Percentiles rank a stretch among this genome's conserved stretches.
phyloP scores from a whole-genome alignment of 2,888 invertebrate species.

The Villa cingulata region DNA sequence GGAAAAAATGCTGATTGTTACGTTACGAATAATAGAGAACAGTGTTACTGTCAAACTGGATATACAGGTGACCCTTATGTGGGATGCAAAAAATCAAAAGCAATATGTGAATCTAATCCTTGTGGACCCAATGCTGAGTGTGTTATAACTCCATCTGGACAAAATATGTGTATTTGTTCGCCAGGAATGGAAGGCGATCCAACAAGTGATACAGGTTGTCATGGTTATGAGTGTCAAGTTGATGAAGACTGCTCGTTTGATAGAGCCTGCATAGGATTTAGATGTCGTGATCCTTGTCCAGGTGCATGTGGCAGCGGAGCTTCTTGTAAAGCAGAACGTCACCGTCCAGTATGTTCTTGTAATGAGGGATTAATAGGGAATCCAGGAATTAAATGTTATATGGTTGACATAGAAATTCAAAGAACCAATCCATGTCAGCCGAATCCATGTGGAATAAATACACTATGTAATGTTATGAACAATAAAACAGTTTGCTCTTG shows the following conservation, averaged over 20 bases:
- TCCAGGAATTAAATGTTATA: constrained; percentile 59
- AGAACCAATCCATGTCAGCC: constrained; percentile 55
- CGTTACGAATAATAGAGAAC: constrained; percentile 64
- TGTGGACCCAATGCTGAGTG: constrained; percentile 70
- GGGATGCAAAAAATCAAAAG: constrained; percentile 53
- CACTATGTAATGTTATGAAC: constrained; percentile 56
- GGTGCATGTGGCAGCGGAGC: constrained; percentile 67
- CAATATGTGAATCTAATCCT: constrained; percentile 64
- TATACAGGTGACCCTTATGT: constrained; percentile 67
- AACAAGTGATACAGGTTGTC: constrained; percentile 54
- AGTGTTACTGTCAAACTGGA: constrained; percentile 66
- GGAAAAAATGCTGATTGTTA: constrained; percentile 74
- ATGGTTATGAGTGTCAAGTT: constrained; percentile 64
- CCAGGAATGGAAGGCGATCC: constrained; percentile 67
- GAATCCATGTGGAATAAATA: constrained; percentile 65
- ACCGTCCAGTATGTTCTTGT: constrained; percentile 69
- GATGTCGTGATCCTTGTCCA: constrained; percentile 69
- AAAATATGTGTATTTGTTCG: constrained; percentile 58
- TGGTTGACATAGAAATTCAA: constrained; percentile 41
- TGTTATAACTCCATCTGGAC: constrained; percentile 50
- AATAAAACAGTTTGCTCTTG: constrained; percentile 66
- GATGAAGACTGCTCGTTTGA: constrained; percentile 62
- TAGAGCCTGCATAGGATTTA: constrained; percentile 65
- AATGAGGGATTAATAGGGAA: constrained; percentile 59
- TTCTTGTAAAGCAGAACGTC: constrained; percentile 58